Base-by-base conservation (phyloP, 1,140 invertebrate species). In the Ceratoteleas bidentatus region DNA sequence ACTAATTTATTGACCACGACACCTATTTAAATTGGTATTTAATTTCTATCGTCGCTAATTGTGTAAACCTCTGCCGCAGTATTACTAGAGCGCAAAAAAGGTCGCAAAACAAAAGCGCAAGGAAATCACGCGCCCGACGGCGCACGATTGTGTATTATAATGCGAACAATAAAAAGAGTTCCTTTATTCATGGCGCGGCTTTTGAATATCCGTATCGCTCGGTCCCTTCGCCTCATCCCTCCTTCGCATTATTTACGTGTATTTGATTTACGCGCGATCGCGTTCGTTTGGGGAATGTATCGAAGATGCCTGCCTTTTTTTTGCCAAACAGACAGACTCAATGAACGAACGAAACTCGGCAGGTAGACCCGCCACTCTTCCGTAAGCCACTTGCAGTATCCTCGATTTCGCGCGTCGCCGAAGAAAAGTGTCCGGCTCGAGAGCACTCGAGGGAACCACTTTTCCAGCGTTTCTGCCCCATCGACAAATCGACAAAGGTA, bases 141-240 rank as follows among this genome's bases (percentile, higher is more conserved):
- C 24, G 53, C 81, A 80, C 81, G 68, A 85, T 77, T 84, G 57
- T 85, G 83, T 87, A 85, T 84, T 85, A 88, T 86, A 87, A 88
- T 90, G 85, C 85, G 88, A 89, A 90, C 87, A 90, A 90, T 90
- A 90, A 90, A 90, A 85, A 89, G 84, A 90, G 89, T 90, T 90
- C 88, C 88, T 90, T 88, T 85, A 87, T 84, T 83, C 73, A 75
- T 58, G 74, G 72, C 74, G 73, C 34, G 70, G 64, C 74, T 78
- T 77, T 74, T 83, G 65, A 78, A 83, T 70, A 60, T 75, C 70
- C 38, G 60, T 77, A 69, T 79, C 61, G 52, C 65, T 73, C 62
- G 62, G 64, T 74, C 64, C 81, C 75, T 75, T 77, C 70, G 62
- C 66, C 64, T 68, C 40, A 54, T 73, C 24, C 24, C 24, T 79